These are phyloP conservation scores for Ceratina australensis DNA, from an alignment of 1,140 invertebrate species.

Conservation along the genomic window DNA sequence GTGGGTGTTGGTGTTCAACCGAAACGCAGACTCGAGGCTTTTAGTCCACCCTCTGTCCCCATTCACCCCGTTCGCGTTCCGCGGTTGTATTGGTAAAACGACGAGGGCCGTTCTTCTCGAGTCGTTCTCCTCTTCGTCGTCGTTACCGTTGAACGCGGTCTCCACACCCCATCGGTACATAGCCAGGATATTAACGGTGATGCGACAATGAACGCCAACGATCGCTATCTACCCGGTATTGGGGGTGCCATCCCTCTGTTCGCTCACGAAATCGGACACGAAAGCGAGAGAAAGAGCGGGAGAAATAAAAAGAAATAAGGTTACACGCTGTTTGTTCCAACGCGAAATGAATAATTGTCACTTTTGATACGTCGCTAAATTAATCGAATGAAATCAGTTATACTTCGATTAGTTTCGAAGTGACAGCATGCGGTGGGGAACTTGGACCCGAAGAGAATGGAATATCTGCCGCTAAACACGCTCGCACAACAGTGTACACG, in stretches of 20 bases:
- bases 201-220: conserved; percentile 74
- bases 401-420: too few species aligned
- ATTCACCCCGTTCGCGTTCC: conserved; percentile 59
- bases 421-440: background rate
- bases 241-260: conserved; percentile 41
- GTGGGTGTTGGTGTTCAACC: conserved; percentile 60
- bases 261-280: background rate
- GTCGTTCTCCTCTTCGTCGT: conserved; percentile 6
- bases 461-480: conserved; percentile 27
- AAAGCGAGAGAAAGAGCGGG: background rate
- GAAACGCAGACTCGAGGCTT: conserved; percentile 70
- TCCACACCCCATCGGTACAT: background rate
- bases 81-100: conserved; percentile 48
- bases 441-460: background rate
- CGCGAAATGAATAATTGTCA: too few species aligned
- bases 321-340: too few species aligned
- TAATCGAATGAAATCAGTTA: too few species aligned
- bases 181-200: conserved; percentile 67
- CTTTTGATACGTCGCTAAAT: too few species aligned
- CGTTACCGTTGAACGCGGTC: conserved; percentile 2
- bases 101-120: conserved; percentile 34
- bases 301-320: background rate
- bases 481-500: background rate
- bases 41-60: conserved; percentile 66
- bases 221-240: conserved; percentile 68